Evolutionary conservation across 2,888 invertebrate species (phyloP), one percentile per base, ranked within the genome.

Genomic region (Plutella xylostella): DNA sequence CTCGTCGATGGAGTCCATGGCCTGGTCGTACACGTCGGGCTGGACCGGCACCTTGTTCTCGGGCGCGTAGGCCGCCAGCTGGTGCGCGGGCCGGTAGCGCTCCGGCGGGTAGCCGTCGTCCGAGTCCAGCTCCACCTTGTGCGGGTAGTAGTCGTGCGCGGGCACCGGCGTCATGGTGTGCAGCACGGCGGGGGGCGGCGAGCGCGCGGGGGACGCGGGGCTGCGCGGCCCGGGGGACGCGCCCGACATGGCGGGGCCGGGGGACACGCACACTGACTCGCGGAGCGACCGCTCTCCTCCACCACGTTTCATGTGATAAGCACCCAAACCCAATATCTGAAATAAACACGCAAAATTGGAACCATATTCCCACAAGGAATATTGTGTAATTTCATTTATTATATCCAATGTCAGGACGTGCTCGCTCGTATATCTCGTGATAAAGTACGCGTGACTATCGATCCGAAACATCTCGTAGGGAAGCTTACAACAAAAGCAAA

Each of bases 81-180:
- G 85, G 55, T 80, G 82, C 9, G 88, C 86, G 22, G 86, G 86
- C 37, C 85, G 77, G 62, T 88, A 87, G 51, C 88, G 85, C 59
- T 87, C 87, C 60, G 89, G 89, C 19, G 86, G 85, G 60, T 87
- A 86, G 48, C 86, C 87, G 47, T 85, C 85, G 55, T 85, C 84
- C 46, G 85, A 85, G 61, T 88, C 88, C 84, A 88, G 87, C 61
- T 88, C 88, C 48, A 88, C 88, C 59, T 88, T 84, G 63, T 84
- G 84, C 45, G 82, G 80, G 61, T 84, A 84, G 60, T 83, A 86
- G 62, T 93, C 92, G 58, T 92, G 86, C 30, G 93, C 92, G 63
- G 92, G 93, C 54, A 93, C 93, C 46, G 93, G 93, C 50, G 93
- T 93, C 93, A 94, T 94, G 62, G 93, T 93, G 54, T 93, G 92